These are phyloP conservation scores for Epirrita christyi DNA, from an alignment of 2,888 invertebrate species.

Conservation along the genomic window DNA sequence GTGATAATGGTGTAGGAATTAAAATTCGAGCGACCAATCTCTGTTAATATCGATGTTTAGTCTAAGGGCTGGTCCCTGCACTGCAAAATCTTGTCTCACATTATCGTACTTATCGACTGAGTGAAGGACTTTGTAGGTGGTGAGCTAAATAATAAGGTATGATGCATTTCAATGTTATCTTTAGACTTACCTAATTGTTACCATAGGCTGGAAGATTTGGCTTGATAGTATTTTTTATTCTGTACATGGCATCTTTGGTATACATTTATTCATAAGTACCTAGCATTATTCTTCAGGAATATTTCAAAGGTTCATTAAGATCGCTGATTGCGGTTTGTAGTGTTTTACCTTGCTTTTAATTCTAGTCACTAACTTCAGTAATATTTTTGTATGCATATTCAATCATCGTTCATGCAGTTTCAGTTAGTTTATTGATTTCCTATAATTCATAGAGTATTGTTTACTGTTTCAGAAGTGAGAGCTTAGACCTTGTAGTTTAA, in stretches of 20 bases:
- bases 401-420: conserved; percentile 4
- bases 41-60: conserved; percentile 68
- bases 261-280: conserved; percentile 3
- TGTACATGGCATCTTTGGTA: conserved; percentile 14
- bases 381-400: conserved; percentile 4
- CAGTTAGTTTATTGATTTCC: conserved; percentile 1
- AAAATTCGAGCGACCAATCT: conserved; percentile 77
- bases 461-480: conserved; percentile 25
- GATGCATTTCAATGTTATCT: conserved; percentile 75
- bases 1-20: conserved; percentile 76
- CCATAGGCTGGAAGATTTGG: conserved; percentile 60
- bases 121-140: conserved; percentile 33
- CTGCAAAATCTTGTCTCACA: conserved; percentile 46
- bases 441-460: conserved; percentile 22
- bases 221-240: conserved; percentile 50
- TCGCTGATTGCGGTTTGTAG: neutral
- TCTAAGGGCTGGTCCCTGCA: conserved; percentile 73
- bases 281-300: conserved; percentile 2
- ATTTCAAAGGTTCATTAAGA: neutral
- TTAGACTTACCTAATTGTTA: conserved; percentile 60
- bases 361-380: conserved; percentile 35
- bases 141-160: conserved; percentile 54
- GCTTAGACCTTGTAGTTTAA: conserved; percentile 49
- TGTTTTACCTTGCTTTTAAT: conserved; percentile 26
- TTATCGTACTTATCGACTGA: conserved; percentile 43